These are phyloP conservation scores for Chunga burmeisteri DNA, from an alignment of 2,113 vertebrate genomes.

Conservation along the genomic window DNA sequence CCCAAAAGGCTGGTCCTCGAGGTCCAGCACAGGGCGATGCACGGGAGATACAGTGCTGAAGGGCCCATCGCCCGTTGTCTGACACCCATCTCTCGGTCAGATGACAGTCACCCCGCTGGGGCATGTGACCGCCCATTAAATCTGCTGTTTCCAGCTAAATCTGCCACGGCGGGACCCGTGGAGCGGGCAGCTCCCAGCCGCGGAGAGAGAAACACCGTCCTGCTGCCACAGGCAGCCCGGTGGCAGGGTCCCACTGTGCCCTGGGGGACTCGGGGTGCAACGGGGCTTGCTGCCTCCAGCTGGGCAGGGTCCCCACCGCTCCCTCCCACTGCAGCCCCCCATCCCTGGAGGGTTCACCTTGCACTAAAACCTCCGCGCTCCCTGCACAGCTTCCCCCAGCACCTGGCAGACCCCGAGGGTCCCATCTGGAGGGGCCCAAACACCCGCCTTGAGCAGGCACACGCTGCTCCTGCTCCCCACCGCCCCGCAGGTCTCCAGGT, in stretches of 20 bases:
- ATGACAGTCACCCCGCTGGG: not conserved
- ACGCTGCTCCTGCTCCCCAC: not conserved
- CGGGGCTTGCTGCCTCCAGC: accelerated
- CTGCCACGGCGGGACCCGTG: not conserved
- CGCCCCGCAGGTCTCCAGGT: accelerated
- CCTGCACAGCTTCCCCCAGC: accelerated
- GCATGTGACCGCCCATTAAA: not conserved
- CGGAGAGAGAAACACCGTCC: accelerated
- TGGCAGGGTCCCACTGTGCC: not conserved
- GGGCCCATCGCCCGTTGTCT: not conserved
- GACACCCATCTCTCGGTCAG: not conserved
- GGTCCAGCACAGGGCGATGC: not conserved
- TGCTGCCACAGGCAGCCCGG: accelerated
- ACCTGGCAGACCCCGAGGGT: not conserved
- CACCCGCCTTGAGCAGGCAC: not conserved
- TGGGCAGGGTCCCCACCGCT: not conserved
- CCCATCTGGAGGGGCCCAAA: accelerated
- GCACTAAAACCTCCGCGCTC: accelerated
- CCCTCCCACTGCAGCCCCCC: not conserved
- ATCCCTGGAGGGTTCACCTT: accelerated
- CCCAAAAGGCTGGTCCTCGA: not conserved
- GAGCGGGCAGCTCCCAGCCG: not conserved
- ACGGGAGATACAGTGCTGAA: not conserved
- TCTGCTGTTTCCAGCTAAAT: not conserved
- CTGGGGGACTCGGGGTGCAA: not conserved